Base-by-base conservation (phyloP, 2,797 vertebrate species). In the Falco rusticolus region DNA sequence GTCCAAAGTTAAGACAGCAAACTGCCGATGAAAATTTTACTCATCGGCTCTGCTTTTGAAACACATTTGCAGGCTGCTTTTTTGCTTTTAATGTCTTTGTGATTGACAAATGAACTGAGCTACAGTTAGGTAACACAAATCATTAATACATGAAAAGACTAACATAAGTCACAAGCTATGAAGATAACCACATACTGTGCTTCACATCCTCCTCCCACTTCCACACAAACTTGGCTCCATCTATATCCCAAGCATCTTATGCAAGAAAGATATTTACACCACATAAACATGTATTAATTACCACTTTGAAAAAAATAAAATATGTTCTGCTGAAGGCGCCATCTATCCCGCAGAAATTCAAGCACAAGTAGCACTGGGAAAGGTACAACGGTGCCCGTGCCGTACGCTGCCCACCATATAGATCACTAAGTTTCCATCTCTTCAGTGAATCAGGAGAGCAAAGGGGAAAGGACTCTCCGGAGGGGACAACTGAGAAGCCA, bases 41-140 rank as follows among this genome's bases (percentile, higher is more conserved):
- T 93, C 90, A 84, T 41, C 8, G 1, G 63, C 61, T 82, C 31
- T 2, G 56, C 94, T 94, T 95, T 43, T 88, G 51, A 41, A 88
- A 82, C 11, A 29, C 24, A 70, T 34, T 74, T 77, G 59, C 60
- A 93, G 33, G 34, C 53, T 89, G 85, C 75, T 95, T 64, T 89
- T 93, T 94, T 19, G 37, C 53, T 95, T 96, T 96, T 89, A 84
- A 84, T 93, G 72, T 25, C 69, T 65, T 61, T 2, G 2, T 61
- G 74, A 92, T 10, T 90, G 76, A 87, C 84, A 94, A 24, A 53
- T 3, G 51, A 74, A 68, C 19, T 20, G 50, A 84, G 75, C 75
- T 82, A 53, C 57, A 41, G 51, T 88, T 82, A 57, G 45, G 79
- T 54, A 88, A 94, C 37, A 79, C 41, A 63, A 69, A 90, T 65